Base-by-base conservation (phyloP, 2,797 vertebrate species). In the Hoplostethus mediterraneus region DNA sequence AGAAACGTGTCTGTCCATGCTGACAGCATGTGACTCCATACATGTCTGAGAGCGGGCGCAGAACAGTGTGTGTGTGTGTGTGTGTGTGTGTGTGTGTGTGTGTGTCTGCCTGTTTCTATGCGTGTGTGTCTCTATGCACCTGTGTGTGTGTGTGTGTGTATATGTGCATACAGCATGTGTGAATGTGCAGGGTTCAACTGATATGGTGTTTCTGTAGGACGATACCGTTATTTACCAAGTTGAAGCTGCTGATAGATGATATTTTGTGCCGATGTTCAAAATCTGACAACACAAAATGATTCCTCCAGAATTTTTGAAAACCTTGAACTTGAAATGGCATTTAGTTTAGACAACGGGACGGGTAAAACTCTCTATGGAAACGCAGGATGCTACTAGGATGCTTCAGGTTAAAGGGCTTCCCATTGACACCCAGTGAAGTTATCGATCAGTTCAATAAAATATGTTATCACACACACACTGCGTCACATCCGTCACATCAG, bases 1-100 rank as follows among this genome's bases (percentile, higher is more conserved):
- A 52, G 75, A 86, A 92, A 88, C 79, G 74, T 90, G 84, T 56
- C 28, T 8, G 45, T 83, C 79, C 82, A 85, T 12, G 68, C 75
- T 78, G 81, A 65, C 78, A 76, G 76, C 83, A 87, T 90, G 87
- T 89, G 87, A 89, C 77, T 77, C 0, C 33, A 0, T 63, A 44
- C 59, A 25, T 49, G 55, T 45, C 66, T 62, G 71, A 17, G 38
- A 66, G 67, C 51, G 70, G 53, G 53, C 3, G 52, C 73, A 17
- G 70, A 62, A 71, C 75, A 49, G 67, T 6, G 66, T 42, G 59
- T 59, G 52, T 72, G 47, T 67, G 60, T 17, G 71, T 54, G 64
- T 36, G 51, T 33, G n/a, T 56, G 54, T 60, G 62, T 25, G 42
- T 55, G 54, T 55, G 5, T 40, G 38, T 61, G 52, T 14, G 33